Evolutionary conservation across 2,888 invertebrate species (phyloP), one percentile per base, ranked within the genome.

Genomic region (Cephus pulcher): DNA sequence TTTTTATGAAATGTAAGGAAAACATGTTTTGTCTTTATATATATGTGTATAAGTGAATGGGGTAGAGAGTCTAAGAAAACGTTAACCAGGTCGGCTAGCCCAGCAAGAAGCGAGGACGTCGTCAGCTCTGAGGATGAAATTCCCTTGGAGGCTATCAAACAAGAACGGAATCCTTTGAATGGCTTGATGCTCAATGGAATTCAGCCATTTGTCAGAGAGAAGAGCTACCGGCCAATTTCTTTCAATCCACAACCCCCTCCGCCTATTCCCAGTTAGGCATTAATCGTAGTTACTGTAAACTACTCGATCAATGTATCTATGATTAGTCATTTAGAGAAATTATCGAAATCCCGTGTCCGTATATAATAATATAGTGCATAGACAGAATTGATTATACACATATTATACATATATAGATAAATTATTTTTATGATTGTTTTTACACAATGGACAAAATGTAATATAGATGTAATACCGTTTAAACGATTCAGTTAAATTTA

Each of bases 201-300:
- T 40, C 91, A 92, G 83, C 92, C 92, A 40, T 92, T 91, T 82
- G 90, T 89, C 71, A 87, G 89, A 75, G 88, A 88, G 76, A 92
- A 91, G 86, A 90, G 89, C 73, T 93, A 92, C 84, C 90, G 92
- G 80, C 92, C 93, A 37, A 92, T 92, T 81, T 88, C 90, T 71
- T 93, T 92, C 85, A 92, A 92, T 81, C 92, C 92, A 76, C 88
- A 86, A 69, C 85, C 89, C 79, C 81, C 84, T 69, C 81, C 84
- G 68, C 82, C 87, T 76, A 78, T 80, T 56, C 85, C 75, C 69
- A 80, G 75, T 77, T 78, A 76, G 76, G 74, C 34, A 76, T 34
- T 32, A 71, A 23, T 23, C 15, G 9, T 23, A 56, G 23, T 23
- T 56, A 56, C 23, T 56, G 23, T 56, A 9, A 9, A 56, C 2